Conservation (phyloP, 1,140 invertebrate species). For the Drosophila prosaltans region DNA sequence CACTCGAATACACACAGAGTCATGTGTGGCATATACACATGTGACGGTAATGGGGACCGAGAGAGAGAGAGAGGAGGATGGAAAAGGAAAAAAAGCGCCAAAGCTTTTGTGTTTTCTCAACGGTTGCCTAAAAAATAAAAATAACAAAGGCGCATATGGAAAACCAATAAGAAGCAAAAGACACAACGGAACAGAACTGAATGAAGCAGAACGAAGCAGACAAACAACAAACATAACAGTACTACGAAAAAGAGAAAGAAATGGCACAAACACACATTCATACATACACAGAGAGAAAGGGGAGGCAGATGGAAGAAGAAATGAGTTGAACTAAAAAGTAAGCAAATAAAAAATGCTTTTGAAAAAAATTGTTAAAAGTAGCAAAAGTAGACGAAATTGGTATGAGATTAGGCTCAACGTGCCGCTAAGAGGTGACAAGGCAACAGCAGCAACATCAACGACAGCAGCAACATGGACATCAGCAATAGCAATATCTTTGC, state of each 20-base stretch:
- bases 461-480: neutral
- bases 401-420: constrained; percentile 8
- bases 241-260: neutral
- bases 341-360: constrained; percentile 14
- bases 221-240: constrained; percentile 63
- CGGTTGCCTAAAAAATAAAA: constrained; percentile 72
- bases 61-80: neutral
- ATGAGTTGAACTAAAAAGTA: no score
- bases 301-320: no score
- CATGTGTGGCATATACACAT: constrained; percentile 31
- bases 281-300: no score
- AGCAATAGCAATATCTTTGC: neutral
- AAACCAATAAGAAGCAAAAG: constrained; percentile 63
- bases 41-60: neutral
- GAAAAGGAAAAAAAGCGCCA: constrained; percentile 40
- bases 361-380: constrained; percentile 55
- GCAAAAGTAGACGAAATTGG: constrained; percentile 34
- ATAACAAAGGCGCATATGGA: constrained; percentile 37
- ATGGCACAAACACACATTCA: constrained; percentile 5
- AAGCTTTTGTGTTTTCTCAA: constrained; percentile 75
- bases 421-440: constrained; percentile 4
- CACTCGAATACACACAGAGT: constrained; percentile 15
- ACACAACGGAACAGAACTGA: constrained; percentile 18
- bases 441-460: neutral
- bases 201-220: constrained; percentile 28